Evolutionary conservation across 1,140 invertebrate genomes (phyloP).

Genomic region (Eriosoma lanigerum): DNA sequence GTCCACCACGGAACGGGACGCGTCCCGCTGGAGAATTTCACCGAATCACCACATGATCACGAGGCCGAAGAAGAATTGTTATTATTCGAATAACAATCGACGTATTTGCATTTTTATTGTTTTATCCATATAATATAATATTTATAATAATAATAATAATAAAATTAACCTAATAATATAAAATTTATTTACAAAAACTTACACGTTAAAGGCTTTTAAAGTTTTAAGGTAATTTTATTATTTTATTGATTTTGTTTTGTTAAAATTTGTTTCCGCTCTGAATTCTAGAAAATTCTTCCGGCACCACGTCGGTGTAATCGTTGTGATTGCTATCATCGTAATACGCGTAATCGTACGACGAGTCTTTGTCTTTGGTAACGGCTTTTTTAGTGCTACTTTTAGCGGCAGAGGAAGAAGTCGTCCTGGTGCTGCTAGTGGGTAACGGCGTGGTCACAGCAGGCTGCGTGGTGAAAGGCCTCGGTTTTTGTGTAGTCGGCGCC

Average conservation of each 20-base stretch:
- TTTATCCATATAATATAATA: no score
- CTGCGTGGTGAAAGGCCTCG: slow-evolving; percentile 29
- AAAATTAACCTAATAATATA: background rate
- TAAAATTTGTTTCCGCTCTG: slow-evolving; percentile 52
- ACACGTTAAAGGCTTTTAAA: slow-evolving; percentile 12
- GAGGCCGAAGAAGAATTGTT: background rate
- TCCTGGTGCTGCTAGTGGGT: slow-evolving; percentile 19
- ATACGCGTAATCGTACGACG: slow-evolving; percentile 56
- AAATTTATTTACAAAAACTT: slow-evolving; percentile 49
- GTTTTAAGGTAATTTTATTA: background rate
- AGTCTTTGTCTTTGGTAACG: slow-evolving; percentile 53
- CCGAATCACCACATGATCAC: no score
- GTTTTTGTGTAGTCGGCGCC: slow-evolving; percentile 50
- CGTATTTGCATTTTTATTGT: no score
- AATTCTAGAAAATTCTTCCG: slow-evolving; percentile 56
- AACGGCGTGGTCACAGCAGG: background rate
- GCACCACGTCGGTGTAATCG: slow-evolving; percentile 54
- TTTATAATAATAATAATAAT: background rate
- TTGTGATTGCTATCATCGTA: slow-evolving; percentile 56
- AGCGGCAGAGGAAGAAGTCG: no score
- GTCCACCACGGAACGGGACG: background rate
- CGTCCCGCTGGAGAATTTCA: background rate
- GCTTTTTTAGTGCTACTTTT: slow-evolving; percentile 22
- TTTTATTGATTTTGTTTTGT: background rate
- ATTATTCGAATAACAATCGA: background rate